Conservation (phyloP, 1,140 invertebrate genomes). For the Wiebesia pumilae region DNA sequence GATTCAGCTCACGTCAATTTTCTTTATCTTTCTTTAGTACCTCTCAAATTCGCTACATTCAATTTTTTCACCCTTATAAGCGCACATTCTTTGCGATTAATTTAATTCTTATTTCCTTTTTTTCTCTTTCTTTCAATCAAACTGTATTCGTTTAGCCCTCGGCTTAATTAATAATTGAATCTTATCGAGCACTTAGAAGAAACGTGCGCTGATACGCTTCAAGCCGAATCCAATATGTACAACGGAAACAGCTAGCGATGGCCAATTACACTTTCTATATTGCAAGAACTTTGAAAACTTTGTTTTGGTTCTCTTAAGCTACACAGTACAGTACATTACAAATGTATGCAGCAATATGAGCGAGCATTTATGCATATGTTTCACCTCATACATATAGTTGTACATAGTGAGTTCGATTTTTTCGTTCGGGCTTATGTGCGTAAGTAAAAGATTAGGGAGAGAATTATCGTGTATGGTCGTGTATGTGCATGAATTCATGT, state of each 20-base stretch:
- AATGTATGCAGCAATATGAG: background rate
- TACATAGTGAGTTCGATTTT: background rate
- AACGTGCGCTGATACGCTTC: background rate
- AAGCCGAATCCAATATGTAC: background rate
- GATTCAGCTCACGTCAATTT: slow-evolving; percentile 30
- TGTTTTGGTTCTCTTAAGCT: background rate
- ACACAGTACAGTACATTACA: background rate
- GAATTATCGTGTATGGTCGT: background rate
- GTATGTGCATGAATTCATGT: background rate
- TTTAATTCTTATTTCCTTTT: slow-evolving; percentile 5
- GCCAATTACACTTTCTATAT: slow-evolving; percentile 20
- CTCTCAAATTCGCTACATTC: background rate
- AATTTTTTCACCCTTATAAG: background rate
- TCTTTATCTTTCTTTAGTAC: background rate
- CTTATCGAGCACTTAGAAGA: slow-evolving; percentile 8
- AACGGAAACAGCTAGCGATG: background rate
- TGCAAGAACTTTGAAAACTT: slow-evolving; percentile 13
- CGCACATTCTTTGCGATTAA: background rate
- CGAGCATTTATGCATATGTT: background rate
- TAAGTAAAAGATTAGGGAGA: background rate
- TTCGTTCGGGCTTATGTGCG: background rate
- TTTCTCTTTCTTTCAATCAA: background rate
- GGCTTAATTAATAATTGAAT: slow-evolving; percentile 39
- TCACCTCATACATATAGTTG: background rate
- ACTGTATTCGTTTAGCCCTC: background rate